Evolutionary conservation across 2,797 vertebrate genomes (phyloP).

Genomic region (Hafferia zeledoni): DNA sequence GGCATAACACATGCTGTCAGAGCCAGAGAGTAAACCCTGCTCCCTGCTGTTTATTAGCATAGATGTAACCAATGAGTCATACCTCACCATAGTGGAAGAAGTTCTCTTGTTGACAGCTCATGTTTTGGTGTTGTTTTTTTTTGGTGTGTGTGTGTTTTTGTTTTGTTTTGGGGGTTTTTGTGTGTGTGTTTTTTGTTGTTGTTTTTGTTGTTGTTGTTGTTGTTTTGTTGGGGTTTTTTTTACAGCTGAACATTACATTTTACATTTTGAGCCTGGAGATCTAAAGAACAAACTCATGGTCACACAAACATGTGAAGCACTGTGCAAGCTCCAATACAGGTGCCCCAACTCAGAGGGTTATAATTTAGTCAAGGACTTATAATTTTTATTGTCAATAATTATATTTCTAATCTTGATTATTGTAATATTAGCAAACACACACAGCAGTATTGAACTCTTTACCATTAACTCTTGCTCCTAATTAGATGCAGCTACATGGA

Average conservation of each 20-base stretch:
- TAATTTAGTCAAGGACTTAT: not conserved
- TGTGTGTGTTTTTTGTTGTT: no score
- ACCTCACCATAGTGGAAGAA: not conserved
- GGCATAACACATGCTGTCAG: not conserved
- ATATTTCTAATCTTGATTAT: not conserved
- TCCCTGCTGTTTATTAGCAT: not conserved
- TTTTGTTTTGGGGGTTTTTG: no score
- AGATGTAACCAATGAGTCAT: not conserved
- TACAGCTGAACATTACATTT: not conserved
- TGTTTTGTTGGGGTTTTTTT: not conserved
- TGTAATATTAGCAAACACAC: not conserved
- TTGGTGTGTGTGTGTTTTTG: no score
- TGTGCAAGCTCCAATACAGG: not conserved
- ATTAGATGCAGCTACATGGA: constrained; percentile 40
- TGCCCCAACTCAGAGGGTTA: not conserved
- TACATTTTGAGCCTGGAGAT: not conserved
- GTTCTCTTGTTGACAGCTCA: not conserved
- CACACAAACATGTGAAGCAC: not conserved
- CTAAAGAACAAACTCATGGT: not conserved
- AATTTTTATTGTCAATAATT: not conserved
- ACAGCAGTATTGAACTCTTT: not conserved
- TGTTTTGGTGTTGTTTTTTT: no score
- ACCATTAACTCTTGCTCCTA: not conserved
- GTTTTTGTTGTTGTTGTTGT: no score
- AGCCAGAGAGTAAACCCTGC: not conserved